A percentile compares a stretch with the other conserved stretches of the same genome.
Evolutionary conservation across 2,888 invertebrate genomes (phyloP).

Genomic region (Pterostichus madidus): DNA sequence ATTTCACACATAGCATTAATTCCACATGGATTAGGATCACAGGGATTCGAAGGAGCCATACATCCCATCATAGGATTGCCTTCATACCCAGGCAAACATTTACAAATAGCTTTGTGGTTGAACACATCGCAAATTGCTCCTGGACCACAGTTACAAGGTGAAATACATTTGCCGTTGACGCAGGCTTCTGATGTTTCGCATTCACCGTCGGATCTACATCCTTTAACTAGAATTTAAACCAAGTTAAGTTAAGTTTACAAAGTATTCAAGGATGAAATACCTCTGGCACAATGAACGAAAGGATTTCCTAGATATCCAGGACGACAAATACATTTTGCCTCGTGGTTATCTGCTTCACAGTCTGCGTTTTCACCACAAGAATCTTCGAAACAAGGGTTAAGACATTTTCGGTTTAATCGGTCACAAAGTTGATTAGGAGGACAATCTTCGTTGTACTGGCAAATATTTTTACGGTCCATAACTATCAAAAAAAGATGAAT

Average conservation of each 20-base stretch:
- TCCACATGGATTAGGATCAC: conserved; percentile 93
- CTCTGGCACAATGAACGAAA: conserved; percentile 84
- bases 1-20: conserved; percentile 90
- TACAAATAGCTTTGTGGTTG: conserved; percentile 89
- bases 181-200: conserved; percentile 88
- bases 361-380: conserved; percentile 91
- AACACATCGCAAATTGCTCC: conserved; percentile 91
- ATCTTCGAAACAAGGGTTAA: conserved; percentile 89
- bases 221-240: conserved; percentile 78
- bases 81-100: conserved; percentile 89
- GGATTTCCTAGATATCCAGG: conserved; percentile 88
- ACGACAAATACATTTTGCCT: conserved; percentile 87
- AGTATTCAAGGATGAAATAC: conserved; percentile 73
- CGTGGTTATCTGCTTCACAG: conserved; percentile 87
- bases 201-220: conserved; percentile 86
- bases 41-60: conserved; percentile 87
- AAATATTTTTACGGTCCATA: conserved; percentile 80
- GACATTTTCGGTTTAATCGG: conserved; percentile 89
- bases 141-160: conserved; percentile 88
- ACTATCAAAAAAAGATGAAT: conserved; percentile 73
- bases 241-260: background rate
- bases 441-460: conserved; percentile 95
- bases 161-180: conserved; percentile 86
- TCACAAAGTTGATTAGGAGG: conserved; percentile 92
- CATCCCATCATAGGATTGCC: conserved; percentile 88